phyloP scores from a whole-genome alignment of 2,113 vertebrate species.

The Furnarius figulus region DNA sequence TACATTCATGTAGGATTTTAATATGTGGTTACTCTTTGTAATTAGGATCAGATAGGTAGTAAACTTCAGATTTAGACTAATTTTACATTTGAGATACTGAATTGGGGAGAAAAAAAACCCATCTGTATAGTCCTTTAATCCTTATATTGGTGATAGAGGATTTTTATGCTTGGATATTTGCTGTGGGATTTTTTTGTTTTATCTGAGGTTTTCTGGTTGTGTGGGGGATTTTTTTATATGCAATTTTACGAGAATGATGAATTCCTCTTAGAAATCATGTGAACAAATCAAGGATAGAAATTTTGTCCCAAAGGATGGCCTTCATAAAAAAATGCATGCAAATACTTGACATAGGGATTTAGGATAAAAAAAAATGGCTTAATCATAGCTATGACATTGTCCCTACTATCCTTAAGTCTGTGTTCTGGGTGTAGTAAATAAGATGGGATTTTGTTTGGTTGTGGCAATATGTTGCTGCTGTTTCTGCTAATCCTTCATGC shows the following conservation, averaged over 20 bases:
- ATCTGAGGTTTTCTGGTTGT: background rate
- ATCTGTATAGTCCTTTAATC: background rate
- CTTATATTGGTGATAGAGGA: background rate
- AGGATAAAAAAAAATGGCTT: background rate
- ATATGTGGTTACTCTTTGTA: background rate
- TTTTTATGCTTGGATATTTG: background rate
- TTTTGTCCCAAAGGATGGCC: background rate
- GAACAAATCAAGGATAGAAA: background rate
- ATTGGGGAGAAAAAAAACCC: background rate
- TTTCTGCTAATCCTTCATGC: background rate
- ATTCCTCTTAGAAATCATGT: background rate
- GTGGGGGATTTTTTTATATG: background rate
- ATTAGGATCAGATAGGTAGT: background rate
- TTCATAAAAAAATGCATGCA: background rate
- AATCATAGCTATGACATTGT: background rate
- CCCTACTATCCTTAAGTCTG: background rate
- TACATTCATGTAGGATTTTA: background rate
- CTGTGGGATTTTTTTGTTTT: background rate
- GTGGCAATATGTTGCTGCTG: background rate
- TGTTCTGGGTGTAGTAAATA: background rate
- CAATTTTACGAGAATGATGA: background rate
- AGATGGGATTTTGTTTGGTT: background rate
- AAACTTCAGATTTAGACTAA: background rate
- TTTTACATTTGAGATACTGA: background rate
- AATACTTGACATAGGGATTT: background rate